These are phyloP conservation scores for Popillia japonica DNA, from an alignment of 1,140 invertebrate genomes.

Conservation along the genomic window DNA sequence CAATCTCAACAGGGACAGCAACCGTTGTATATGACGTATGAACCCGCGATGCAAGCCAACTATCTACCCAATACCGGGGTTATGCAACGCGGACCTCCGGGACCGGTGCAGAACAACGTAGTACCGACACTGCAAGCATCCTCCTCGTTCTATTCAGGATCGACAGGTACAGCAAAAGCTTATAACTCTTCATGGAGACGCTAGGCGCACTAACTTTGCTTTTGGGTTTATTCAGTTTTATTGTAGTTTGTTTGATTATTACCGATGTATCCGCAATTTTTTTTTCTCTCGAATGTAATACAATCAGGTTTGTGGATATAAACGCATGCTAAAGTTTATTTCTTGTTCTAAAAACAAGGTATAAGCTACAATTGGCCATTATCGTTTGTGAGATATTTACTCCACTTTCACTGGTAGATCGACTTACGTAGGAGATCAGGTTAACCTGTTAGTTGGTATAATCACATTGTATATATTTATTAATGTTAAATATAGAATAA, in stretches of 20 bases:
- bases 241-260: conserved; percentile 39
- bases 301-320: too few relatives aligned
- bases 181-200: conserved; percentile 51
- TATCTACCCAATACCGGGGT: conserved; percentile 58
- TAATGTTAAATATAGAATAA: too few relatives aligned
- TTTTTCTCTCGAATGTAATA: conserved; percentile 38
- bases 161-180: conserved; percentile 55
- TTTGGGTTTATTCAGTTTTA: conserved; percentile 45
- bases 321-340: too few relatives aligned
- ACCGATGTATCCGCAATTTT: conserved; percentile 33
- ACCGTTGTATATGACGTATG: conserved; percentile 57
- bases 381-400: too few relatives aligned
- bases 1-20: conserved; percentile 59
- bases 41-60: conserved; percentile 56
- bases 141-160: conserved; percentile 59
- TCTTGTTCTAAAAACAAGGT: too few relatives aligned
- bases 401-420: too few relatives aligned
- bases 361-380: too few relatives aligned
- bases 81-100: conserved; percentile 57
- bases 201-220: conserved; percentile 48
- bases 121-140: conserved; percentile 57
- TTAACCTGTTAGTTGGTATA: too few relatives aligned
- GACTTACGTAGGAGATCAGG: too few relatives aligned
- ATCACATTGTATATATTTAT: too few relatives aligned
- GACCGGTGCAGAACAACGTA: conserved; percentile 57